A percentile compares a stretch with the other conserved stretches of the same genome.
phyloP scores from a whole-genome alignment of 2,797 vertebrate genomes.

The Lagocephalus sceleratus region DNA sequence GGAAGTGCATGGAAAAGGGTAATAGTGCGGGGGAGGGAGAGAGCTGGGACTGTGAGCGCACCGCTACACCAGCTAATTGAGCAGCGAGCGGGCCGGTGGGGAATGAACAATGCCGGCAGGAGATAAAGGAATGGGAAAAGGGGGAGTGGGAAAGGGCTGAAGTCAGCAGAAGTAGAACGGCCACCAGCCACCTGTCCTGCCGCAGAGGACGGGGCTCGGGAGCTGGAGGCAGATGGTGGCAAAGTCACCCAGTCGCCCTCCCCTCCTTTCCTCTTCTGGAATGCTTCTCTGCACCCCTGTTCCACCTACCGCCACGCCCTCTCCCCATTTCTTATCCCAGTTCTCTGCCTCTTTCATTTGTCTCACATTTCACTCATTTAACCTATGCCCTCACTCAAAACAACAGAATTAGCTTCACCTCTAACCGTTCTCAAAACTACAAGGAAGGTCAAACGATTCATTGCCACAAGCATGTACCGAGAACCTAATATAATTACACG shows the following conservation, averaged over 20 bases:
- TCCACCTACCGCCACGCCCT: neutral
- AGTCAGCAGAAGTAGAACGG: conserved; percentile 73
- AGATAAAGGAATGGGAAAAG: conserved; percentile 55
- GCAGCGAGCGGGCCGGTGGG: conserved; percentile 58
- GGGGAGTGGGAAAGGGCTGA: conserved; percentile 47
- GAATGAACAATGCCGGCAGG: conserved; percentile 69
- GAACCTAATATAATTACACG: conserved; percentile 26
- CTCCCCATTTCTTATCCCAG: conserved; percentile 6
- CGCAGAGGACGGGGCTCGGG: conserved; percentile 59
- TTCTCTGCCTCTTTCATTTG: conserved; percentile 23
- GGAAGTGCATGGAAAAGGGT: conserved; percentile 25
- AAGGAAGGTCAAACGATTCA: conserved; percentile 29
- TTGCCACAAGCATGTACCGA: conserved; percentile 19
- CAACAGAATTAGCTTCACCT: conserved; percentile 29
- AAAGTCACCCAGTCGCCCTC: conserved; percentile 61
- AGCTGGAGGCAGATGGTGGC: conserved; percentile 75
- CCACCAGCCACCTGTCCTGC: conserved; percentile 65
- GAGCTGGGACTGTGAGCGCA: conserved; percentile 59
- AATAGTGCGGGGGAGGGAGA: conserved; percentile 2
- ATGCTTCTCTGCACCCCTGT: conserved; percentile 15
- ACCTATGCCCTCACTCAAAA: conserved; percentile 18
- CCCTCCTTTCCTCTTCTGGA: conserved; percentile 15
- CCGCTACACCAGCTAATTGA: conserved; percentile 77
- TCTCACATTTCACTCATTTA: conserved; percentile 39
- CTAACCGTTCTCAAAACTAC: conserved; percentile 23